A percentile compares a stretch with the other conserved stretches of the same genome.
phyloP scores from a whole-genome alignment of 2,888 invertebrate species.

The Abscondita cerata region DNA sequence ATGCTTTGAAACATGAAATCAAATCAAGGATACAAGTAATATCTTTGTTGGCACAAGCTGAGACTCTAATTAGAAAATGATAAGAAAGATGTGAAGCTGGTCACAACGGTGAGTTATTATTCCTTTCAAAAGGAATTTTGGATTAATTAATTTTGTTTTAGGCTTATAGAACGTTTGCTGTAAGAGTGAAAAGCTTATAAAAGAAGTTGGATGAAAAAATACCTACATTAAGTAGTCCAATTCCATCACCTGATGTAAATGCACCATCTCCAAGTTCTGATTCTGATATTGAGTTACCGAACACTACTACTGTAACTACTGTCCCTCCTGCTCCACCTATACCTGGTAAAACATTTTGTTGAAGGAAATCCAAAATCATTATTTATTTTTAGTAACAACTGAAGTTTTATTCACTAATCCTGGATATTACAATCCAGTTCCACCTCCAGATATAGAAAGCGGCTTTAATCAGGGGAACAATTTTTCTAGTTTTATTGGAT shows the following conservation, averaged over 20 bases:
- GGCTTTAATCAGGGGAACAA: constrained; percentile 59
- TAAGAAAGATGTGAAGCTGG: constrained; percentile 92
- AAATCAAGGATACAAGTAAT: constrained; percentile 80
- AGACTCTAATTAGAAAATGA: constrained; percentile 90
- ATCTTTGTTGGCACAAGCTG: constrained; percentile 79
- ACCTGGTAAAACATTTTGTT: background rate
- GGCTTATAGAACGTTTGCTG: constrained; percentile 95
- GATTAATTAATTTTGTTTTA: constrained; percentile 52
- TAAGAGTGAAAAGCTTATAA: constrained; percentile 84
- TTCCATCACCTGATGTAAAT: constrained; percentile 72
- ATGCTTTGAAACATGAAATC: constrained; percentile 82
- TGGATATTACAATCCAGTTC: constrained; percentile 62
- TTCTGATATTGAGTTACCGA: constrained; percentile 79
- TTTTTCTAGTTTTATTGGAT: constrained; percentile 70
- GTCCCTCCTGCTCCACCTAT: background rate
- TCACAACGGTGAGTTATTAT: constrained; percentile 83
- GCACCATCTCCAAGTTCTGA: constrained; percentile 83
- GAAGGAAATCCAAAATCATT: background rate
- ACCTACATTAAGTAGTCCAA: constrained; percentile 72
- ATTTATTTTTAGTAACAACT: background rate
- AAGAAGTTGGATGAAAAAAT: constrained; percentile 84
- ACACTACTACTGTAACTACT: background rate
- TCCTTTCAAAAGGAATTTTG: background rate
- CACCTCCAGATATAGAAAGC: constrained; percentile 43
- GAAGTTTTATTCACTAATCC: constrained; percentile 47